phyloP scores from a whole-genome alignment of 35 echinoderm and acorn worm genomes.

The Lytechinus pictus region DNA sequence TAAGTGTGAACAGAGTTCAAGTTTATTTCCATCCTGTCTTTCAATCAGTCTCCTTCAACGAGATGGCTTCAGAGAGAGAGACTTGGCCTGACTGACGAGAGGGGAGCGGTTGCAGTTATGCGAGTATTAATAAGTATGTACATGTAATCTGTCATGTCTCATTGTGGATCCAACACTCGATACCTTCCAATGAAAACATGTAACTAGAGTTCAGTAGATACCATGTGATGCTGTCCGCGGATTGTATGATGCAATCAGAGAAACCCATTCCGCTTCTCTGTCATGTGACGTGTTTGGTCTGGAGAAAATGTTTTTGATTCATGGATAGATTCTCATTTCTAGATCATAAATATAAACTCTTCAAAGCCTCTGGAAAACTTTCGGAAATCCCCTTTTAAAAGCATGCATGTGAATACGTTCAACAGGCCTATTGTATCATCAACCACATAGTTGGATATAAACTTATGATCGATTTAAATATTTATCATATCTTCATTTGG shows the following conservation, averaged over 20 bases:
- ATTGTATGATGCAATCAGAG: background rate
- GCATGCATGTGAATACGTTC: too few relatives aligned
- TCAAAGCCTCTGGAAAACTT: too few relatives aligned
- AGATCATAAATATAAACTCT: too few relatives aligned
- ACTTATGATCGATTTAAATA: too few relatives aligned
- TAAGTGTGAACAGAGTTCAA: background rate
- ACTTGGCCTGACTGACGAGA: background rate
- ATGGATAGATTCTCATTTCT: too few relatives aligned
- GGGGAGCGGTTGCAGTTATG: background rate
- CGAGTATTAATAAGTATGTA: constrained; percentile 5
- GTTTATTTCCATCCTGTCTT: constrained; percentile 1
- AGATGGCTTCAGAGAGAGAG: background rate
- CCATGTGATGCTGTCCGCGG: background rate
- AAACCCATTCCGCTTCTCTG: too few relatives aligned
- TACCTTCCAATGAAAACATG: background rate
- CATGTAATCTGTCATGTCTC: background rate
- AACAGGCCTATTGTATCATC: too few relatives aligned
- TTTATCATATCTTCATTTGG: too few relatives aligned
- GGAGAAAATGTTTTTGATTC: too few relatives aligned
- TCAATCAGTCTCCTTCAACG: background rate
- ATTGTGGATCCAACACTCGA: constrained; percentile 17
- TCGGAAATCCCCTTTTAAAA: too few relatives aligned
- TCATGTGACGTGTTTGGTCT: too few relatives aligned
- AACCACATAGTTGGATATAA: too few relatives aligned
- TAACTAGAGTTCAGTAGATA: background rate